Evolutionary conservation across 2,113 vertebrate species (phyloP).

Genomic region (Myanophis thanlyinensis): DNA sequence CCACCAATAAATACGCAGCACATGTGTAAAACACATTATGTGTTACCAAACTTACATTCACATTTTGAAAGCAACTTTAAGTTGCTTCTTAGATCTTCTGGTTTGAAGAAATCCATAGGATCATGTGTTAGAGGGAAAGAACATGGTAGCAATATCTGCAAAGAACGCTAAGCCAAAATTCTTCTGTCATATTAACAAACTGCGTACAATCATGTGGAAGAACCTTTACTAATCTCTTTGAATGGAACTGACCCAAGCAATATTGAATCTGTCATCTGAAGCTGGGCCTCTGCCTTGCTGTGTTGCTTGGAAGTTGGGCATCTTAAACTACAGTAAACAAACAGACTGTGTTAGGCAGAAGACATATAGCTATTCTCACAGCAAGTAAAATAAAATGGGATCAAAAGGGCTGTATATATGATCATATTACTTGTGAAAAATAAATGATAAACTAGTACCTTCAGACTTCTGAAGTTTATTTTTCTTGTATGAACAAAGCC

Average conservation of each 20-base stretch:
- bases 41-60: background rate
- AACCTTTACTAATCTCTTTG: background rate
- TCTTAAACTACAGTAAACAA: background rate
- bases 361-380: background rate
- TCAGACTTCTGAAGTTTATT: background rate
- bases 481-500: background rate
- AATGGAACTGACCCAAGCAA: background rate
- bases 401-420: background rate
- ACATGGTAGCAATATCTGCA: background rate
- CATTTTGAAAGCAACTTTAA: background rate
- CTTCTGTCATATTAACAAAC: background rate
- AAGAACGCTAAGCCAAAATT: background rate
- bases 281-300: background rate
- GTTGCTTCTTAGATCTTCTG: background rate
- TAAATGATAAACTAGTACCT: background rate
- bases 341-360: background rate
- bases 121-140: background rate
- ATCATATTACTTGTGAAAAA: background rate
- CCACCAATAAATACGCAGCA: background rate
- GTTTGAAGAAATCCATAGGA: background rate
- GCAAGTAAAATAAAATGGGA: background rate
- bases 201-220: background rate
- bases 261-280: background rate
- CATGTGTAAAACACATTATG: background rate
- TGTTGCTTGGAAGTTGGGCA: background rate